Percentiles rank a stretch among this genome's conserved stretches.
These are phyloP conservation scores for Oncorhynchus kisutch DNA, from an alignment of 2,113 vertebrate genomes.

Conservation along the genomic window DNA sequence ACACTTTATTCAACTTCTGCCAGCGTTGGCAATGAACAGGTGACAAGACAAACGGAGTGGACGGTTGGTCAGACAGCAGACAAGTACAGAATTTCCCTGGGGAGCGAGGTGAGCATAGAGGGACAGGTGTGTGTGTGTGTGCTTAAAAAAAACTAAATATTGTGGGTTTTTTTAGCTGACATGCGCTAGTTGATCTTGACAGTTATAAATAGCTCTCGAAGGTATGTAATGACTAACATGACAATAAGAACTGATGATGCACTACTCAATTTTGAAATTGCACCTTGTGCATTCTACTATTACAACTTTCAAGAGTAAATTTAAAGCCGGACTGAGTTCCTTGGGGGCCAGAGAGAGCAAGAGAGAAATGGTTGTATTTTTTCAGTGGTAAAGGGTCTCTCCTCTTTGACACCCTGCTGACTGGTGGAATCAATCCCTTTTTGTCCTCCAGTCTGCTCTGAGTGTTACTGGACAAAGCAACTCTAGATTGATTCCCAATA, in stretches of 20 bases:
- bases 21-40: not conserved
- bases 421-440: not conserved
- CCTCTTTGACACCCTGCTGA: not conserved
- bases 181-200: too few species aligned
- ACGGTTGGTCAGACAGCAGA: not conserved
- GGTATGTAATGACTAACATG: too few species aligned
- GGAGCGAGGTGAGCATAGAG: not conserved
- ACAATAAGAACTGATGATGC: too few species aligned
- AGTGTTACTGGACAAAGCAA: constrained; percentile 2
- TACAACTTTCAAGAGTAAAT: too few species aligned
- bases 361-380: not conserved
- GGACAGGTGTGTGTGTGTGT: not conserved
- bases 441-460: not conserved
- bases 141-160: not conserved
- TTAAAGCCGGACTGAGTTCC: not conserved
- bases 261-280: too few species aligned
- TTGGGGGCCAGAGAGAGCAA: not conserved
- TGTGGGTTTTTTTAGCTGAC: not conserved
- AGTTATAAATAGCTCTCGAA: too few species aligned
- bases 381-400: not conserved
- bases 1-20: constrained; percentile 1
- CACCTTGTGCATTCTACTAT: too few species aligned
- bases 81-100: not conserved
- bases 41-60: not conserved
- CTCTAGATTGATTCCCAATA: constrained; percentile 4